phyloP scores from a whole-genome alignment of 2,797 vertebrate genomes.

The Danio kyathit region DNA sequence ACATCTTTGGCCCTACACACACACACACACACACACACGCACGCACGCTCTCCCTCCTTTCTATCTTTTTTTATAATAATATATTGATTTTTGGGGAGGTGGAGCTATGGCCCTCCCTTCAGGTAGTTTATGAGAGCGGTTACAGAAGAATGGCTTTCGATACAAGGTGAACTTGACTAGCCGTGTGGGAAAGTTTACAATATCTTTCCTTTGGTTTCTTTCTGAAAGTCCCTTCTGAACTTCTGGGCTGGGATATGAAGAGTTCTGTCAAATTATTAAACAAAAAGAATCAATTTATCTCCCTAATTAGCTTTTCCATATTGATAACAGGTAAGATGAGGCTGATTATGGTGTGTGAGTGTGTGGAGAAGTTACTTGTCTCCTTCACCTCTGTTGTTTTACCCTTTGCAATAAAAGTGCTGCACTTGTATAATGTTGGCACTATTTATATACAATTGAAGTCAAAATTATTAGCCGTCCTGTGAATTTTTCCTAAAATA shows the following conservation, averaged over 20 bases:
- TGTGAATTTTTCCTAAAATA: too few species aligned
- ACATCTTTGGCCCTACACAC: conserved; percentile 17
- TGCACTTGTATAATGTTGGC: too few species aligned
- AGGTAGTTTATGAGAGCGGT: conserved; percentile 21
- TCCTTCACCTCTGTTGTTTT: background rate
- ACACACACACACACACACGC: background rate
- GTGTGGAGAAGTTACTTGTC: background rate
- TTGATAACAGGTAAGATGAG: background rate
- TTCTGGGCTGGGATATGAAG: background rate
- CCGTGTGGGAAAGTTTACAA: conserved; percentile 9
- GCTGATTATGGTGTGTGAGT: background rate
- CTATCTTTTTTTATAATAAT: conserved; percentile 52
- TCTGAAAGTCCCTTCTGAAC: background rate
- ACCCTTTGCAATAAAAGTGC: background rate
- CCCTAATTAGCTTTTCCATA: background rate
- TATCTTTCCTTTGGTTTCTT: conserved; percentile 6
- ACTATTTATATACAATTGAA: too few species aligned
- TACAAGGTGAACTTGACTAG: conserved; percentile 43
- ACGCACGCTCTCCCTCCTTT: conserved; percentile 12
- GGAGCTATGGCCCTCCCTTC: conserved; percentile 9
- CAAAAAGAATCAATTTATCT: conserved; percentile 3
- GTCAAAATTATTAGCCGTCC: too few species aligned
- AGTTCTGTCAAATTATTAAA: background rate
- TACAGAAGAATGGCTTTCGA: conserved; percentile 31
- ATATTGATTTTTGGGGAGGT: conserved; percentile 41